Evolutionary conservation across 2,888 invertebrate genomes (phyloP), one percentile per base, ranked within the genome.

Genomic region (Strigamia maritima): DNA sequence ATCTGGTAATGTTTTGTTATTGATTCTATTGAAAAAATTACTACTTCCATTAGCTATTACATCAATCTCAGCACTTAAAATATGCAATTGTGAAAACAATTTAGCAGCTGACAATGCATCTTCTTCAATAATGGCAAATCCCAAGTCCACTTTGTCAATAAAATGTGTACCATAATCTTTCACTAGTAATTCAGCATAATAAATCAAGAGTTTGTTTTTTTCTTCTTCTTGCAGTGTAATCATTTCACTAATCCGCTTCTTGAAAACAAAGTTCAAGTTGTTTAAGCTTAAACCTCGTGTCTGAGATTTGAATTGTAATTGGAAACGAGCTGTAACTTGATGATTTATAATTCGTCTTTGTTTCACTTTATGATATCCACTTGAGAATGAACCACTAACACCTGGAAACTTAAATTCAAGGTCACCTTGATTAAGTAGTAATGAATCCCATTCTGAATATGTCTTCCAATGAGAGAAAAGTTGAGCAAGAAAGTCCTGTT

Each of bases 351-450:
- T 22, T 19, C n/a, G 2, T n/a, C 4, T 19, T 19, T 54, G n/a
- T 7, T 54, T 54, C 2, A 54, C 7, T 2, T 2, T 3, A 2
- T 54, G 54, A 54, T 19, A 54, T 54, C 2, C 54, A 54, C 22
- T 54, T 19, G 54, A 54, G 8, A 54, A 54, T 54, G 54, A 54
- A 54, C 54, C 54, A 54, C 54, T 54, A 54, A 54, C n/a, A 54
- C 54, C 54, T 19, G 54, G 54, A 19, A 54, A n/a, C 4, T 54
- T 7, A 22, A 54, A 54, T 54, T n/a, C 22, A 54, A 54, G 4
- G 22, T 54, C 54, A 4, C 54, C 49, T 31, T 31, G 31, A 6
- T 31, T 6, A 2, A 31, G 31, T 31, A 6, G 31, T 31, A 2
- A 2, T 31, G 31, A 31, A 31, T 31, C 6, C 31, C 31, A 31